Conservation (phyloP, 1,140 invertebrate species). For the Thaumatotibia leucotreta region DNA sequence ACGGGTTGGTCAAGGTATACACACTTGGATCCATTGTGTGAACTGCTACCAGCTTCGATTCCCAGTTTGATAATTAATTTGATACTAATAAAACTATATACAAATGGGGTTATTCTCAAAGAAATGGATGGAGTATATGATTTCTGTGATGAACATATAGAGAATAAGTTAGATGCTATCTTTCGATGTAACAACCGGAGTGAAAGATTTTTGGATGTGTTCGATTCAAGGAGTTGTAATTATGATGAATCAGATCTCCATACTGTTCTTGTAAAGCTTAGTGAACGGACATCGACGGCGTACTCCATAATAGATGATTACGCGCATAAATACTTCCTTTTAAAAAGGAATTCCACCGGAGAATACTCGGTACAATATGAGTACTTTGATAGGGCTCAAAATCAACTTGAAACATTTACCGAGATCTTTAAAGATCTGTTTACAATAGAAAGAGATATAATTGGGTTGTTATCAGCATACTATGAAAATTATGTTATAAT, state of each 20-base stretch:
- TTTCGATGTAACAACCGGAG: not conserved
- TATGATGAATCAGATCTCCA: not conserved
- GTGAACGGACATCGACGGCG: not conserved
- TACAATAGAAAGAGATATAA: not conserved
- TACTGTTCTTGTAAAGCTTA: not conserved
- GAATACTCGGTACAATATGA: not conserved
- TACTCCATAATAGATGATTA: not conserved
- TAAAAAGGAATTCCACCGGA: not conserved
- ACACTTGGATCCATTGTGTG: slow-evolving; percentile 95
- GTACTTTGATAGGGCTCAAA: not conserved
- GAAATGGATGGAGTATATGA: not conserved
- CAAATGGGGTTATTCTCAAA: slow-evolving; percentile 6
- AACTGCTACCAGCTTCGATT: slow-evolving; percentile 90
- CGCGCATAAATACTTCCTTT: not conserved
- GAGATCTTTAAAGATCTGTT: not conserved
- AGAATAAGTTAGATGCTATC: not conserved
- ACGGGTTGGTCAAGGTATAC: slow-evolving; percentile 91
- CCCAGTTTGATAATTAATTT: slow-evolving; percentile 83
- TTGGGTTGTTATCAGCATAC: slow-evolving; percentile 20
- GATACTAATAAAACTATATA: slow-evolving; percentile 40
- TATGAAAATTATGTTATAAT: slow-evolving; percentile 32
- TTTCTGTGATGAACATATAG: slow-evolving; percentile 24
- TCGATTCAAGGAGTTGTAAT: not conserved
- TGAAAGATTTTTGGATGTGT: not conserved
- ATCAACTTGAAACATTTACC: not conserved